Evolutionary conservation across 2,113 vertebrate genomes (phyloP).

Genomic region (Lagopus muta): DNA sequence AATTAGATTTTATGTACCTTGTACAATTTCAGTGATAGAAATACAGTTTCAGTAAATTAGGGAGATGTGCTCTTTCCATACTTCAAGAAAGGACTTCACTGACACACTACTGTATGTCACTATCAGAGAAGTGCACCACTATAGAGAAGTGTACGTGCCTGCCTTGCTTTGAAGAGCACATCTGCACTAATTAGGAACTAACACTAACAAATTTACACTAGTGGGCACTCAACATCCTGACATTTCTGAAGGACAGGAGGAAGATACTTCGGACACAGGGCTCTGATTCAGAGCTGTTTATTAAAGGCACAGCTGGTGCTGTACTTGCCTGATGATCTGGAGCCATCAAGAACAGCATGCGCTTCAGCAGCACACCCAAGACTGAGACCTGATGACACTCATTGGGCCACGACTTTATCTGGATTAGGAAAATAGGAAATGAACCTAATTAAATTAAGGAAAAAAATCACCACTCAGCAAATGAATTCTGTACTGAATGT

Average conservation of each 20-base stretch:
- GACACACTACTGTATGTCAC: background rate
- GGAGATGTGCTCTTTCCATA: background rate
- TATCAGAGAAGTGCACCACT: background rate
- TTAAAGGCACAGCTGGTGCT: background rate
- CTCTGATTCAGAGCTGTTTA: background rate
- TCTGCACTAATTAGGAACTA: background rate
- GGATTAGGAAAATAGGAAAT: background rate
- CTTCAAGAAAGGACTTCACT: background rate
- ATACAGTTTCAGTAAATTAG: background rate
- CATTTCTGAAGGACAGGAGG: background rate
- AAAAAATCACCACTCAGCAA: background rate
- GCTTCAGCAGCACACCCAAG: constrained; percentile 84
- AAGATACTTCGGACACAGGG: background rate
- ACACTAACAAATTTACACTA: background rate
- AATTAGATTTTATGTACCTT: background rate
- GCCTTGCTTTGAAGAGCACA: background rate
- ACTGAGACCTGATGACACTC: constrained; percentile 80
- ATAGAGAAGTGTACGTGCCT: background rate
- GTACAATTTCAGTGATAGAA: background rate
- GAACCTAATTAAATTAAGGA: background rate
- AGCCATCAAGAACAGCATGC: constrained; percentile 92
- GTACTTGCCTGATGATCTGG: constrained; percentile 88
- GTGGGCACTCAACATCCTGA: background rate
- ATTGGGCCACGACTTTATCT: constrained; percentile 80
- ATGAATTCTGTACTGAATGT: background rate